Percentiles rank a stretch among this genome's conserved stretches.
These are phyloP conservation scores for Amblyjoppa fuscipennis DNA, from an alignment of 2,888 invertebrate species.

Conservation along the genomic window DNA sequence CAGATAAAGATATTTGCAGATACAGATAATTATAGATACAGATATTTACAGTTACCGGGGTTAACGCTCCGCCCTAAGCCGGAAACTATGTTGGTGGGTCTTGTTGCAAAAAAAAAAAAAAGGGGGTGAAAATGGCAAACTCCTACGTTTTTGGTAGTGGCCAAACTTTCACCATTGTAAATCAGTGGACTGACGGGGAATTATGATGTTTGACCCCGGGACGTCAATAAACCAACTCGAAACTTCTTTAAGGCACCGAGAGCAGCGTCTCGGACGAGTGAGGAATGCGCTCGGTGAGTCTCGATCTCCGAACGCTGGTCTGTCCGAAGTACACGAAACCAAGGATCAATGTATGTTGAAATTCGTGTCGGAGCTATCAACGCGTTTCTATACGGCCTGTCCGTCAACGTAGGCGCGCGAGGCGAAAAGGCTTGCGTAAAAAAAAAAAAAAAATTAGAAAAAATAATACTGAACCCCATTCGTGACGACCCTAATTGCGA, in stretches of 20 bases:
- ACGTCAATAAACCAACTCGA: constrained; percentile 58
- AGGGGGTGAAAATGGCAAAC: constrained; percentile 32
- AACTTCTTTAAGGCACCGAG: constrained; percentile 26
- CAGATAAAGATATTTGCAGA: no score
- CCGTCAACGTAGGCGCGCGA: constrained; percentile 41
- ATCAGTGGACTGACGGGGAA: constrained; percentile 52
- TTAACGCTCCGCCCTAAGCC: no score
- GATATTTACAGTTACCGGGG: no score
- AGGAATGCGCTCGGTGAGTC: constrained; percentile 18
- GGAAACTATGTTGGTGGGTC: constrained; percentile 49
- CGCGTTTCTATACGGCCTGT: constrained; percentile 42
- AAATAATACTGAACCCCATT: constrained; percentile 10
- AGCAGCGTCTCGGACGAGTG: constrained; percentile 11
- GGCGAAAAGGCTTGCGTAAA: constrained; percentile 53
- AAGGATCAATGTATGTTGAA: constrained; percentile 34
- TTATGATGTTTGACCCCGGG: constrained; percentile 63
- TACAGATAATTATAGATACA: no score
- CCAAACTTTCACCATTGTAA: constrained; percentile 61
- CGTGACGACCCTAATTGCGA: constrained; percentile 34
- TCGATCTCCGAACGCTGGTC: constrained; percentile 5
- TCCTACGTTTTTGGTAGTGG: neutral
- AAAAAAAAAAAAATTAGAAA: neutral
- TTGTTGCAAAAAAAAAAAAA: constrained; percentile 45
- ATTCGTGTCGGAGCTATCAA: constrained; percentile 47
- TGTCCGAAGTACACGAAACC: constrained; percentile 40